Conservation (phyloP, 2,797 vertebrate species). For the Myripristis murdjan region DNA sequence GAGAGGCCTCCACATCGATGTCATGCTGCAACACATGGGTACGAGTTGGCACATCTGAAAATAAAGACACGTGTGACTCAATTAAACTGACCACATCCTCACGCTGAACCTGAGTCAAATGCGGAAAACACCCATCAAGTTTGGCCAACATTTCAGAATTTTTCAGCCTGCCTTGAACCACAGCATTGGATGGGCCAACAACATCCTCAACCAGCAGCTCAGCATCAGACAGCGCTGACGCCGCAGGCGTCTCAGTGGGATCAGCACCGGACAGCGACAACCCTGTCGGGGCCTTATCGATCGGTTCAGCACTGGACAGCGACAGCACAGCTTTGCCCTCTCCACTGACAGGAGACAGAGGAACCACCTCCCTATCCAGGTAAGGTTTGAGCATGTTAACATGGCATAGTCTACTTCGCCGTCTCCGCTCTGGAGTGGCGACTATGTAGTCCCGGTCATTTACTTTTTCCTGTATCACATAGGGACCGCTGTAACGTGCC, state of each 20-base stretch:
- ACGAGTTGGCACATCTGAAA: no score
- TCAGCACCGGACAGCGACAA: slow-evolving; percentile 7
- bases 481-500: no score
- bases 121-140: not conserved
- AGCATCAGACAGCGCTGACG: not conserved
- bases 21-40: no score
- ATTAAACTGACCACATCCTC: slow-evolving; percentile 23
- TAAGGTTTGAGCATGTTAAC: no score
- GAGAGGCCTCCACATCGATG: no score
- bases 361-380: no score
- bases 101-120: slow-evolving; percentile 1
- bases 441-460: no score
- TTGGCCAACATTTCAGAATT: slow-evolving; percentile 5
- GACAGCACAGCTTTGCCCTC: not conserved
- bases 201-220: slow-evolving; percentile 3
- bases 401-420: no score
- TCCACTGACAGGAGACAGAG: not conserved
- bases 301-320: not conserved
- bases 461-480: no score
- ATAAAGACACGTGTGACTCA: not conserved
- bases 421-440: no score
- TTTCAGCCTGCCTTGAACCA: not conserved
- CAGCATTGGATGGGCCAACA: not conserved
- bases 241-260: not conserved
- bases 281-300: no score